Evolutionary conservation across 2,888 invertebrate genomes (phyloP).

Genomic region (Latrodectus elegans): DNA sequence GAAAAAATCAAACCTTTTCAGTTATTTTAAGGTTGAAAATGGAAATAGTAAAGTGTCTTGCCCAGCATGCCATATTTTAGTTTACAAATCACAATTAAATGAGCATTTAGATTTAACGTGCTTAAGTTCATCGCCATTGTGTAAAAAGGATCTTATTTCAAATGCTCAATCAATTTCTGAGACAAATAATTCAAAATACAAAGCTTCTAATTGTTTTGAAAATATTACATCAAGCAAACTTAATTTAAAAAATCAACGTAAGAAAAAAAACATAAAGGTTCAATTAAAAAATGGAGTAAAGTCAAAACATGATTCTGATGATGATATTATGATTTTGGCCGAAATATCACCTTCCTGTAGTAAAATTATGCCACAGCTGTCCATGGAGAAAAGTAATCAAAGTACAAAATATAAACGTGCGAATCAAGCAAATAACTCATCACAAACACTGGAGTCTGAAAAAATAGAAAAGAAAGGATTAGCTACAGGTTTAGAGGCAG

Average conservation of each 20-base stretch:
- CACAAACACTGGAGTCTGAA: not conserved
- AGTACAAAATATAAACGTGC: not conserved
- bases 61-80: conserved; percentile 33
- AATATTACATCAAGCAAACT: conserved; percentile 18
- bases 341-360: not conserved
- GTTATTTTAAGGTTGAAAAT: conserved; percentile 24
- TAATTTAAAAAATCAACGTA: conserved; percentile 38
- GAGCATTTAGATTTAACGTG: conserved; percentile 29
- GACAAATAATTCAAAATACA: not conserved
- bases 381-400: not conserved
- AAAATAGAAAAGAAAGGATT: not conserved
- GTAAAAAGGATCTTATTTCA: not conserved
- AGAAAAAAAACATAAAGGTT: not conserved
- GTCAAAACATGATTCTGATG: conserved; percentile 9
- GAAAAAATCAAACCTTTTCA: conserved; percentile 41
- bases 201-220: not conserved
- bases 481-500: not conserved
- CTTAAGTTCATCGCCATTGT: too few relatives aligned
- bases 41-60: conserved; percentile 18
- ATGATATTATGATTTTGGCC: conserved; percentile 25
- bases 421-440: not conserved
- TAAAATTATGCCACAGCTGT: not conserved
- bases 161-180: not conserved
- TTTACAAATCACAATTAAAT: conserved; percentile 43
- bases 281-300: not conserved